A percentile compares a stretch with the other conserved stretches of the same genome.
Evolutionary conservation across 2,797 vertebrate species (phyloP).

Genomic region (Falco novaeseelandiae): DNA sequence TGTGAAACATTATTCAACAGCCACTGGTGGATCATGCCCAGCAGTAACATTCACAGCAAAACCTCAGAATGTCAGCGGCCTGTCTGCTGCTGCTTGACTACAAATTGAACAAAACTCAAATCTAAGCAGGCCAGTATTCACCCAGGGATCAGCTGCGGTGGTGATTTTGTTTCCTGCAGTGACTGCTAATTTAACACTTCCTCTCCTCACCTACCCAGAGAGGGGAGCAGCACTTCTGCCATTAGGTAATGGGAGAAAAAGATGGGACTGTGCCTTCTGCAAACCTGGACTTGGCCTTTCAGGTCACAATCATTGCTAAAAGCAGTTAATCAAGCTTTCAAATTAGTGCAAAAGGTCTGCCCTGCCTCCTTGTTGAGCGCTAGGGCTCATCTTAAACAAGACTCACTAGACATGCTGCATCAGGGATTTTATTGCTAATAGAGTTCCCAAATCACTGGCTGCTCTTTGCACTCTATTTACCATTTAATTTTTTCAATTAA

Average conservation of each 20-base stretch:
- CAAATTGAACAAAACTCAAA: not conserved
- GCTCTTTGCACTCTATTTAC: not conserved
- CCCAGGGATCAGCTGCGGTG: not conserved
- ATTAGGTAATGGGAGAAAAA: not conserved
- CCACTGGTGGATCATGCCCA: not conserved
- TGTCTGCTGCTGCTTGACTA: not conserved
- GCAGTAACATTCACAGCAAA: not conserved
- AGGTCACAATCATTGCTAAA: not conserved
- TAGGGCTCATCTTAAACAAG: not conserved
- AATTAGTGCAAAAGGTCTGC: not conserved
- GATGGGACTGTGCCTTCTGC: not conserved
- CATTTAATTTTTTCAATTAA: not conserved
- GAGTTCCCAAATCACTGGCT: not conserved
- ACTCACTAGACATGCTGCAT: not conserved
- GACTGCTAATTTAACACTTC: not conserved
- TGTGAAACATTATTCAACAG: slow-evolving; percentile 2
- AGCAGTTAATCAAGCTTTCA: slow-evolving; percentile 21
- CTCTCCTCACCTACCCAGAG: not conserved
- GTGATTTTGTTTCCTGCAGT: not conserved
- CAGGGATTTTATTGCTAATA: not conserved
- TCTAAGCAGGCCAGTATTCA: not conserved
- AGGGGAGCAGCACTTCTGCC: not conserved
- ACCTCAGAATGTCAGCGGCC: not conserved
- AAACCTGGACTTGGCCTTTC: not conserved
- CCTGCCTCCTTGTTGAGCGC: not conserved